Conservation (phyloP, 2,888 invertebrate species). For the Dione juno region DNA sequence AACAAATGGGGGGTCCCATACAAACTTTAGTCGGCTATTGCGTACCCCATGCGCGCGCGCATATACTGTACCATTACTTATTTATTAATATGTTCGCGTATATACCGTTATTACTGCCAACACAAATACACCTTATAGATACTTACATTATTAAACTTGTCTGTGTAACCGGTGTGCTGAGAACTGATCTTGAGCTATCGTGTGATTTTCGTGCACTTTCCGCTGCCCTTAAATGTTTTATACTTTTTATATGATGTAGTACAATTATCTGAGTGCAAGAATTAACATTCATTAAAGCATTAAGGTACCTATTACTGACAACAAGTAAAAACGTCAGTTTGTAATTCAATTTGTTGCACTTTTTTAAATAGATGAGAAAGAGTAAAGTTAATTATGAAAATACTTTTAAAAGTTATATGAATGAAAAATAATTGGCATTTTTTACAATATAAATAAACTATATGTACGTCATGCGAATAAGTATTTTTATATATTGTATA, state of each 20-base stretch:
- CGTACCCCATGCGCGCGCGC: constrained; percentile 63
- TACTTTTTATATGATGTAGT: constrained; percentile 43
- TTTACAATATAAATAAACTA: constrained; percentile 1
- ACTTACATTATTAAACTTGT: constrained; percentile 56
- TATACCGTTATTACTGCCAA: constrained; percentile 70
- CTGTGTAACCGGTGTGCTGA: constrained; percentile 57
- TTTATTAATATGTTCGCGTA: constrained; percentile 61
- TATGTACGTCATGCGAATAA: background rate
- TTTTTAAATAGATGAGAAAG: constrained; percentile 28
- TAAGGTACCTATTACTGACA: constrained; percentile 30
- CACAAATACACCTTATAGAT: constrained; percentile 60
- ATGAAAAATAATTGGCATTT: background rate
- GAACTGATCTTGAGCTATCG: constrained; percentile 57
- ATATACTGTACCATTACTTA: constrained; percentile 52
- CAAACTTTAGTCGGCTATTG: background rate
- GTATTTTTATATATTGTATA: constrained; percentile 2
- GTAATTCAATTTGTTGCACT: constrained; percentile 40
- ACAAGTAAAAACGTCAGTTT: constrained; percentile 33
- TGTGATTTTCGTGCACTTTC: constrained; percentile 72
- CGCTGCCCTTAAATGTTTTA: constrained; percentile 49
- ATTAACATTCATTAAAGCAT: constrained; percentile 33
- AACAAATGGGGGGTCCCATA: constrained; percentile 59
- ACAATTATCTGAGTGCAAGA: constrained; percentile 30
- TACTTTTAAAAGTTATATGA: background rate
- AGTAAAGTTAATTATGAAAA: constrained; percentile 11